A percentile compares a stretch with the other conserved stretches of the same genome.
These are phyloP conservation scores for Daubentonia madagascariensis DNA, from an alignment of 2,113 vertebrate genomes.

Conservation along the genomic window DNA sequence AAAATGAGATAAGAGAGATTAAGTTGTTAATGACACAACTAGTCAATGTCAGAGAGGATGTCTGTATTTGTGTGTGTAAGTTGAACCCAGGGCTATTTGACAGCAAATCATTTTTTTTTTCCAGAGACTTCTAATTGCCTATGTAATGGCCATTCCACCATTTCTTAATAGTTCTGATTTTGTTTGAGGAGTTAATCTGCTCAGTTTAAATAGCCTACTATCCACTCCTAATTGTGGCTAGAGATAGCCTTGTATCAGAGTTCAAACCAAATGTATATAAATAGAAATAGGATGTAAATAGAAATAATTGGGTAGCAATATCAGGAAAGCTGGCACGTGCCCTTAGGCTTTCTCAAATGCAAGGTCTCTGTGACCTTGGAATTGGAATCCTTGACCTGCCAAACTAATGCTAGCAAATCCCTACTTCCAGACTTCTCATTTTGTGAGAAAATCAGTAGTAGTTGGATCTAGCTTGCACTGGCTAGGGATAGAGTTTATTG, in stretches of 20 bases:
- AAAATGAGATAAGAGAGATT: not conserved
- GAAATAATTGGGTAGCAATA: not conserved
- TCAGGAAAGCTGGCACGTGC: not conserved
- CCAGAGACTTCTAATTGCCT: not conserved
- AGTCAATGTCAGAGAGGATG: not conserved
- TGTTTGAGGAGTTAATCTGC: not conserved
- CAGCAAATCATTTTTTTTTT: not conserved
- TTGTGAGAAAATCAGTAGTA: too few species aligned
- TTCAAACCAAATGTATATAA: not conserved
- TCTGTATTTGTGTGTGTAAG: not conserved
- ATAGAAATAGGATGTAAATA: not conserved
- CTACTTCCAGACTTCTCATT: too few species aligned
- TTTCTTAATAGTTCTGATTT: not conserved
- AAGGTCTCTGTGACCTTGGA: not conserved
- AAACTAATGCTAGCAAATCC: not conserved
- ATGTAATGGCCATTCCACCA: not conserved
- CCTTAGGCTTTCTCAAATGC: not conserved
- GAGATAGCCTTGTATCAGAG: not conserved
- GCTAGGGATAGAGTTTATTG: too few species aligned
- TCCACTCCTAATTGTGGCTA: not conserved
- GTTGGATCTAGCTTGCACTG: too few species aligned
- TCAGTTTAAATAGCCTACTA: not conserved
- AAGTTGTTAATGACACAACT: not conserved
- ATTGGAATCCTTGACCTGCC: not conserved
- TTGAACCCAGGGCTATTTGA: not conserved